Base-by-base conservation (phyloP, 2,888 invertebrate species). In the Strigamia maritima region DNA sequence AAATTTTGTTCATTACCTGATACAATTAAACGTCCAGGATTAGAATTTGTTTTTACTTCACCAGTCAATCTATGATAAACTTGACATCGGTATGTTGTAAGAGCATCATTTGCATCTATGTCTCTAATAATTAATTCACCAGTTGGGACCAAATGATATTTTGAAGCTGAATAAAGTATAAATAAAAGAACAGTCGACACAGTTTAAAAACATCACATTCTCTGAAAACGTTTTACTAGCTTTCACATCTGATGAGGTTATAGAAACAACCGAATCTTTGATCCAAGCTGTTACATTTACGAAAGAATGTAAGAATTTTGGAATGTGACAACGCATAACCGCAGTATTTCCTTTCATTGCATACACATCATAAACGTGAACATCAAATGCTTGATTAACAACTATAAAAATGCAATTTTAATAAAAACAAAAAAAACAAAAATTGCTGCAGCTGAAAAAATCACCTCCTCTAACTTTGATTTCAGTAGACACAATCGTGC, bases 221-320 rank as follows among this genome's bases (percentile, higher is more conserved):
- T 35, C 10, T 10, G 0, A 35, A 35, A 35, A 35, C 7, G 35
- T 35, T 8, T 35, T 35, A 35, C 35, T 35, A 35, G 35, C 10
- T 35, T 75, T 35, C 22, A 75, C 28, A 26, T 70, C 75, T 24
- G 75, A 0, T 2, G 75, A 8, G 31, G 31, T 35, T 19, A 75
- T 75, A 3, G 35, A 14, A 75, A 75, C 22, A 38, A 40, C 75
- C n/a, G 75, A 35, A 35, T 94, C 93, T 86, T 93, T 93, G 81
- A 94, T 90, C 97, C 97, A 97, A 79, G 94, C 93, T 44, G 94
- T 94, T 81, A 92, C 91, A 87, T 91, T 91, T 83, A 96, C 93
- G 85, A 94, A 93, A 83, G 95, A 95, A 81, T 92, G 90, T 86
- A 94, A 93, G 88, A 93, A 94, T 83, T 92, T 90, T 65, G 96